Conservation (phyloP, 1,140 invertebrate genomes). For the Cotesia chilonis region DNA sequence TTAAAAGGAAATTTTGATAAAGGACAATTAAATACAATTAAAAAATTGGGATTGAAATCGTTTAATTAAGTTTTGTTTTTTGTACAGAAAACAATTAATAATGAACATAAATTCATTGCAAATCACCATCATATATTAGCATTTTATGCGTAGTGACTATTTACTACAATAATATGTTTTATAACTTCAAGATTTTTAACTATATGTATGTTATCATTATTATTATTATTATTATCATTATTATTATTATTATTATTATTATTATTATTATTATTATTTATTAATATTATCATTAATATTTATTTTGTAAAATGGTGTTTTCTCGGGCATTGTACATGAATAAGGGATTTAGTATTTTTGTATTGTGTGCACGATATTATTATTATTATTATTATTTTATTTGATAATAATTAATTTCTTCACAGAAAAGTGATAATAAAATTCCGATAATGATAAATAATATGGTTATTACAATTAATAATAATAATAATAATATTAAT, state of each 20-base stretch:
- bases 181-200: conserved; percentile 56
- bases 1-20: neutral
- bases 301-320: conserved; percentile 53
- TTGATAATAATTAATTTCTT: conserved; percentile 49
- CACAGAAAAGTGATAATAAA: conserved; percentile 40
- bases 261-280: conserved; percentile 24
- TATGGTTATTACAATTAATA: conserved; percentile 38
- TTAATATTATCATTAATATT: conserved; percentile 45
- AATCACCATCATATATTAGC: conserved; percentile 62
- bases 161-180: conserved; percentile 56
- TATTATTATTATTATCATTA: conserved; percentile 41
- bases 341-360: conserved; percentile 36
- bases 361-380: conserved; percentile 28
- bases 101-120: conserved; percentile 61
- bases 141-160: conserved; percentile 59
- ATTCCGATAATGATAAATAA: conserved; percentile 29
- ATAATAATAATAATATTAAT: conserved; percentile 47
- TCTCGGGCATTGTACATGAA: conserved; percentile 37
- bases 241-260: conserved; percentile 43
- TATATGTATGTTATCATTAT: conserved; percentile 9
- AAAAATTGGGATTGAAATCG: conserved; percentile 56
- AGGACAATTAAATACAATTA: conserved; percentile 17
- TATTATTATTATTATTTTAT: conserved; percentile 33
- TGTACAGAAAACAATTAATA: conserved; percentile 64
- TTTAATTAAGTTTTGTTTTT: conserved; percentile 63